phyloP scores from a whole-genome alignment of 1,140 invertebrate species.

The Pseudomyrmex dendroicus region DNA sequence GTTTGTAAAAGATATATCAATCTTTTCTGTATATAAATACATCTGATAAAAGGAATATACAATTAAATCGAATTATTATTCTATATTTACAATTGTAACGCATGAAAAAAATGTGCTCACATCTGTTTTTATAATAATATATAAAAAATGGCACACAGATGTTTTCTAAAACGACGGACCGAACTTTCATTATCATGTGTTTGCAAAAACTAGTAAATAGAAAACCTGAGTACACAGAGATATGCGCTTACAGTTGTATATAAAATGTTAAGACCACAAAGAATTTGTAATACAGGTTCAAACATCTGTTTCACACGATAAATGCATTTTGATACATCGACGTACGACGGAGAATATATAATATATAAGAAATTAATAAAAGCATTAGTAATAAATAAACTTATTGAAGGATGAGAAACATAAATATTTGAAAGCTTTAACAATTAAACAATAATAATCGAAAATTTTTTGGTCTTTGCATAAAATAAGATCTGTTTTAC shows the following conservation, averaged over 20 bases:
- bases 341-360: conserved; percentile 5
- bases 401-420: conserved; percentile 13
- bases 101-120: conserved; percentile 22
- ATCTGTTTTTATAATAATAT: conserved; percentile 49
- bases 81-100: conserved; percentile 66
- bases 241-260: conserved; percentile 12
- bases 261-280: conserved; percentile 25
- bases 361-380: conserved; percentile 2
- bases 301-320: conserved; percentile 21
- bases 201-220: conserved; percentile 11
- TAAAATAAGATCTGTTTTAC: conserved; percentile 43
- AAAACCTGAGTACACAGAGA: conserved; percentile 7
- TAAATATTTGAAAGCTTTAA: conserved; percentile 10
- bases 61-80: conserved; percentile 34
- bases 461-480: conserved; percentile 31
- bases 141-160: conserved; percentile 47
- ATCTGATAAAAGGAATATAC: conserved; percentile 40
- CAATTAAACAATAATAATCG: neutral
- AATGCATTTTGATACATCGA: conserved; percentile 26
- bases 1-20: conserved; percentile 23
- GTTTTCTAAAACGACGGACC: neutral
- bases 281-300: neutral
- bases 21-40: conserved; percentile 17
- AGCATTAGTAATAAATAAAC: conserved; percentile 18
- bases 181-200: conserved; percentile 41